Evolutionary conservation across 2,888 invertebrate species (phyloP), one percentile per base, ranked within the genome.

Genomic region (Gymnosoma rotundatum): DNA sequence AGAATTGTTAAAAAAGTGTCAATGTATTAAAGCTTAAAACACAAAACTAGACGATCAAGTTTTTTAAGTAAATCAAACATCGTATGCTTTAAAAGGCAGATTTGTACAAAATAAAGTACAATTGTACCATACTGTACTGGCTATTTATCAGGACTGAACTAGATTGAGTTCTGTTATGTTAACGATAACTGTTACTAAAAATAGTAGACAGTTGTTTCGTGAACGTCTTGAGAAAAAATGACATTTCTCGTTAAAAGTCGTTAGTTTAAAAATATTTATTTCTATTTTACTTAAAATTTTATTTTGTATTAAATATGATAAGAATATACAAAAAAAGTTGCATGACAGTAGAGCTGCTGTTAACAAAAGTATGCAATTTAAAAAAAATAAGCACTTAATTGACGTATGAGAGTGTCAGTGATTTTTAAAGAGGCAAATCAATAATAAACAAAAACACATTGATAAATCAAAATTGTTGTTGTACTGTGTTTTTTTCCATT

Each of bases 171-270:
- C 32, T 32, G 32, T 32, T 32, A 32, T 32, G 2, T 6, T 32
- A 32, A 32, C 7, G 32, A 32, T 32, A 32, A 12, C 38, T 18
- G 70, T 45, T 20, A 58, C 21, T 16, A 42, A 36, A 72, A 50
- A 79, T n/a, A 20, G 56, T 58, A 56, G 60, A 58, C 83, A 73
- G 67, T 83, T 69, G 66, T 45, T 83, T 72, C 54, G 72, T 36
- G 66, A 67, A 50, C 58, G 74, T 45, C 64, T 50, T 45, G n/a
- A 56, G 20, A n/a, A 63, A 21, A 73, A 60, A 54, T 60, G 38
- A 45, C 18, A 21, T 25, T 56, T 25, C 20, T 32, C 5, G n/a
- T 20, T 25, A 48, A 25, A 63, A 7, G 20, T 38, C 20, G 20
- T 42, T 42, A 61, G 12, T n/a, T 10, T 12, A 25, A n/a, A 42